Percentiles rank a stretch among this genome's conserved stretches.
Conservation (phyloP, 2,888 invertebrate species). For the Blastobasis lacticolella region DNA sequence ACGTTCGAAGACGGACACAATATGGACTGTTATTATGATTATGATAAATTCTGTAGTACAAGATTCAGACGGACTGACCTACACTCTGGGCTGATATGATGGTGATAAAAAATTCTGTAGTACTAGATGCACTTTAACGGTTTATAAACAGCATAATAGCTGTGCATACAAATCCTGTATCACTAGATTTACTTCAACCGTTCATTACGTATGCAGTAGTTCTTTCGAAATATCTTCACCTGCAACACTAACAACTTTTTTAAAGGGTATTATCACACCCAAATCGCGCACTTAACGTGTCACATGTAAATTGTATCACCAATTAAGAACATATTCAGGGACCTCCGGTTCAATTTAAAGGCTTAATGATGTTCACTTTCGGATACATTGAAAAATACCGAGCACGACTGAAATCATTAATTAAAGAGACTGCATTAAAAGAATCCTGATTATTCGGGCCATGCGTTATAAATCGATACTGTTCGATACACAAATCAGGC, state of each 20-base stretch:
- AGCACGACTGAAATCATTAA: constrained; percentile 45
- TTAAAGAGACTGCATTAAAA: constrained; percentile 35
- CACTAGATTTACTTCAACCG: too few relatives aligned
- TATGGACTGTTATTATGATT: too few relatives aligned
- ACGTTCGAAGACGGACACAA: too few relatives aligned
- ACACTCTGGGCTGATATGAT: too few relatives aligned
- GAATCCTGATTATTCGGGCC: constrained; percentile 29
- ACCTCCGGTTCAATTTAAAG: constrained; percentile 15
- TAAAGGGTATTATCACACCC: constrained; percentile 11
- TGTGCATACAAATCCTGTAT: too few relatives aligned
- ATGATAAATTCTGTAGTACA: too few relatives aligned
- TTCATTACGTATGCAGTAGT: too few relatives aligned
- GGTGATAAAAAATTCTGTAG: too few relatives aligned
- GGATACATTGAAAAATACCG: constrained; percentile 43
- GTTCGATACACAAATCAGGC: constrained; percentile 26
- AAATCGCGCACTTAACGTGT: constrained; percentile 12
- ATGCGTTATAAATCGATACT: constrained; percentile 26
- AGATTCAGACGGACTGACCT: too few relatives aligned
- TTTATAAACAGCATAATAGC: too few relatives aligned
- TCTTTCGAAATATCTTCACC: neutral
- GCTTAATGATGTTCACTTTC: constrained; percentile 36
- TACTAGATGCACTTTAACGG: too few relatives aligned
- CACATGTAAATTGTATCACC: constrained; percentile 18
- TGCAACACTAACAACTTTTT: constrained; percentile 1
- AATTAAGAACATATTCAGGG: constrained; percentile 25